phyloP scores from a whole-genome alignment of 2,797 vertebrate species.

The Gastrophryne carolinensis region DNA sequence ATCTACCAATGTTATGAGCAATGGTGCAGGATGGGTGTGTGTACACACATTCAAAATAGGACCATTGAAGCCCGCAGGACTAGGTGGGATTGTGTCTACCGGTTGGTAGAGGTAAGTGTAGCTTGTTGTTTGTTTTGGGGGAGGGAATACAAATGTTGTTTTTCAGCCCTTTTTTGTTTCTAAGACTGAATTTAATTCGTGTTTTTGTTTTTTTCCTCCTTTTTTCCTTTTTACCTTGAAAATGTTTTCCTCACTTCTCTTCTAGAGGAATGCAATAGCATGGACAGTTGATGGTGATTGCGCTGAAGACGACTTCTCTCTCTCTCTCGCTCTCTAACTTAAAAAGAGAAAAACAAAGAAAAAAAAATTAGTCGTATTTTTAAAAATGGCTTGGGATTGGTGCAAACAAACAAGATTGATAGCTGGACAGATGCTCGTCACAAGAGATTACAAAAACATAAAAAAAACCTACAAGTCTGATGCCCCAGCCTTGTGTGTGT shows the following conservation, averaged over 20 bases:
- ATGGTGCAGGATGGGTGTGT: too few species aligned
- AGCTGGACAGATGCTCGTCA: constrained; percentile 81
- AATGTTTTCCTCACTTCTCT: constrained; percentile 58
- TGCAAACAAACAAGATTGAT: constrained; percentile 83
- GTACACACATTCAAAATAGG: too few species aligned
- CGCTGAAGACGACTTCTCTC: constrained; percentile 81
- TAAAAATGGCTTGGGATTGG: constrained; percentile 83
- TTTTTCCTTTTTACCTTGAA: constrained; percentile 2
- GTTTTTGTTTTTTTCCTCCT: neutral
- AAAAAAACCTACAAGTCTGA: constrained; percentile 76
- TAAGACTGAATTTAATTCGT: neutral
- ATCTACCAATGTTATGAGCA: too few species aligned
- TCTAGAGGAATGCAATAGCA: constrained; percentile 97
- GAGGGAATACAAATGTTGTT: neutral
- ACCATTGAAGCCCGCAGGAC: too few species aligned
- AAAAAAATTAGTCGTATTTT: constrained; percentile 85
- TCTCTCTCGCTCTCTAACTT: too few species aligned
- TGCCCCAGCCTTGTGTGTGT: too few species aligned
- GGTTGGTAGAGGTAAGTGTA: too few species aligned
- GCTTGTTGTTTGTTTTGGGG: too few species aligned
- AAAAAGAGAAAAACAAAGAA: too few species aligned
- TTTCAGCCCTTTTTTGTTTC: neutral
- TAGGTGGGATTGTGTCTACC: too few species aligned
- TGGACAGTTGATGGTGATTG: constrained; percentile 99
- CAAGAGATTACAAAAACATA: constrained; percentile 64